Base-by-base conservation (phyloP, 2,113 vertebrate genomes). In the Capra hircus region DNA sequence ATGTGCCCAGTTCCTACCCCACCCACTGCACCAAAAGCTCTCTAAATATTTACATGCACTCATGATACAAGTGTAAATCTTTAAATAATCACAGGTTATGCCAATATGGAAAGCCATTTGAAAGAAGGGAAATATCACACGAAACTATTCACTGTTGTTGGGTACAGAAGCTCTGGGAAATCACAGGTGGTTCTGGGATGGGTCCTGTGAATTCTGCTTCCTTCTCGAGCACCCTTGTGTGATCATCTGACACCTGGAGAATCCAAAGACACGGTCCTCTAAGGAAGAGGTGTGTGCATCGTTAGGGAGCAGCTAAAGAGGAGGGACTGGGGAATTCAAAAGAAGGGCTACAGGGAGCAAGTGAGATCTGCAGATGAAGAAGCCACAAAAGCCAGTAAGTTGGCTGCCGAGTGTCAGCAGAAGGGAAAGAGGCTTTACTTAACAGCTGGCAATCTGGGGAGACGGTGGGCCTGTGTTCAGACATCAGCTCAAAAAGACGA, bases 361-460 rank as follows among this genome's bases (percentile, higher is more conserved):
- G 30, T 16, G 48, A 57, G 16, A 55, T 89, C 8, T 55, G 5
- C 30, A 90, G 6, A 57, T 30, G 3, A 43, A 55, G 21, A 17
- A 78, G 36, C 9, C 17, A 50, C 48, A 33, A 12, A 33, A 33
- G 48, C 16, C 45, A 33, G 1, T 1, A 52, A 7, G 28, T 33
- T 21, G 6, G 3, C 28, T 1, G 78, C 3, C 2, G 1, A 9
- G 77, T 17, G 43, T 48, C 27, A 3, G 1, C 48, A 81, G 16
- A 52, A 12, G 33, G 5, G 45, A 50, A 50, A 50, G 28, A 12
- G 0, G 43, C 43, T 48, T 30, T 30, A 30, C 48, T 40, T 40
- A 40, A 40, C 40, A 40, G 40, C 45, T 6, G 45, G 48, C 28
- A 21, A 3, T 21, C 45, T 33, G 78, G 1, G 16, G 45, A 12